Conservation (phyloP, 2,797 vertebrate genomes). For the Gallinago solitaria region DNA sequence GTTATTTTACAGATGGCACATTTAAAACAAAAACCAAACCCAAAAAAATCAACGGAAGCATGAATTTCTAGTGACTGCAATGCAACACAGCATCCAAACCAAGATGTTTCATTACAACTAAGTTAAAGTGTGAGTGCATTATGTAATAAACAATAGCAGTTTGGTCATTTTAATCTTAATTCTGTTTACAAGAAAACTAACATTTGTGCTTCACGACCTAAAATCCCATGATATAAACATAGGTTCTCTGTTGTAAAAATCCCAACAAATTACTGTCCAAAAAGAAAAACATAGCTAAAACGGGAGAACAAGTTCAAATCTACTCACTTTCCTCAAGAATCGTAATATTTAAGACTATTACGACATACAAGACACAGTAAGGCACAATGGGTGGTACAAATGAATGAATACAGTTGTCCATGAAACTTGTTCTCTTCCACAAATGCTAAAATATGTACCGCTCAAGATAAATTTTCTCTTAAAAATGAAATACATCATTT, state of each 20-base stretch:
- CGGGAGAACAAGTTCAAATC: constrained; percentile 1
- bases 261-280: background rate
- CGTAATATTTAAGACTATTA: constrained; percentile 26
- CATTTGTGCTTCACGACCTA: constrained; percentile 37
- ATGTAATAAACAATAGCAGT: constrained; percentile 60
- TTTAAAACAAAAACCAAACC: background rate
- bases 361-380: constrained; percentile 69
- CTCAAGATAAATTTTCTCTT: constrained; percentile 75
- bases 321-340: constrained; percentile 4
- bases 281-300: constrained; percentile 40
- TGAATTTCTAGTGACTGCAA: constrained; percentile 55
- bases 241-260: constrained; percentile 49
- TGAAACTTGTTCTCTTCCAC: constrained; percentile 65
- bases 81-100: constrained; percentile 40
- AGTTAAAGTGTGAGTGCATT: constrained; percentile 69
- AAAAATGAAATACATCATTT: constrained; percentile 80
- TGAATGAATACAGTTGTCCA: constrained; percentile 59
- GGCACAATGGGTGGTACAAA: constrained; percentile 77
- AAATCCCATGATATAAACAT: constrained; percentile 28
- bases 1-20: constrained; percentile 70
- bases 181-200: constrained; percentile 56
- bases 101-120: constrained; percentile 48
- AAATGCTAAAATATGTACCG: constrained; percentile 87
- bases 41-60: background rate
- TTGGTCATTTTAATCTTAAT: constrained; percentile 72